A percentile compares a stretch with the other conserved stretches of the same genome.
Evolutionary conservation across 2,113 vertebrate genomes (phyloP).

Genomic region (Perca fluviatilis): DNA sequence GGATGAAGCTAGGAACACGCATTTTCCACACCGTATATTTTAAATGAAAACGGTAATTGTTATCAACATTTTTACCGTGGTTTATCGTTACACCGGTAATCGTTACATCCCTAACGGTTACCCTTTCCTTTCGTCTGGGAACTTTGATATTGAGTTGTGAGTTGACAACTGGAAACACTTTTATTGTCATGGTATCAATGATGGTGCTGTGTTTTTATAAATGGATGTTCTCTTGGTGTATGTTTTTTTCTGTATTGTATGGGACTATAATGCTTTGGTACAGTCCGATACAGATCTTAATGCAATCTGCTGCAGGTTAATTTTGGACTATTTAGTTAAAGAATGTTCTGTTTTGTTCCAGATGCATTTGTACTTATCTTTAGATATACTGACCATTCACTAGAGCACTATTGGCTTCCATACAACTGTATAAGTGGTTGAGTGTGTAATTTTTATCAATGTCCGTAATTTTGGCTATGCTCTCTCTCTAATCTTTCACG

Average conservation of each 20-base stretch:
- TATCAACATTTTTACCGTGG: no score
- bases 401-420: not conserved
- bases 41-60: no score
- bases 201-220: not conserved
- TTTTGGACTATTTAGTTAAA: not conserved
- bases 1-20: no score
- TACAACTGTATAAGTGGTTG: not conserved
- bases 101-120: not conserved
- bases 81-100: no score
- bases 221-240: not conserved
- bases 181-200: not conserved
- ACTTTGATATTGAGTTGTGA: not conserved
- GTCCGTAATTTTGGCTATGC: constrained; percentile 11
- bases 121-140: not conserved
- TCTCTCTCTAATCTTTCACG: no score
- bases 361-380: constrained; percentile 1
- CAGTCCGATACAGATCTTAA: not conserved
- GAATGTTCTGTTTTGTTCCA: constrained; percentile 13
- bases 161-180: not conserved
- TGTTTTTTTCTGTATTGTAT: not conserved
- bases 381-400: not conserved
- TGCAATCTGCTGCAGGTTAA: not conserved
- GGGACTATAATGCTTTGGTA: not conserved
- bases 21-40: no score
- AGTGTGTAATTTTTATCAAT: constrained; percentile 4